A percentile compares a stretch with the other conserved stretches of the same genome.
Evolutionary conservation across 1,140 invertebrate genomes (phyloP).

Genomic region (Gonioctena quinquepunctata): DNA sequence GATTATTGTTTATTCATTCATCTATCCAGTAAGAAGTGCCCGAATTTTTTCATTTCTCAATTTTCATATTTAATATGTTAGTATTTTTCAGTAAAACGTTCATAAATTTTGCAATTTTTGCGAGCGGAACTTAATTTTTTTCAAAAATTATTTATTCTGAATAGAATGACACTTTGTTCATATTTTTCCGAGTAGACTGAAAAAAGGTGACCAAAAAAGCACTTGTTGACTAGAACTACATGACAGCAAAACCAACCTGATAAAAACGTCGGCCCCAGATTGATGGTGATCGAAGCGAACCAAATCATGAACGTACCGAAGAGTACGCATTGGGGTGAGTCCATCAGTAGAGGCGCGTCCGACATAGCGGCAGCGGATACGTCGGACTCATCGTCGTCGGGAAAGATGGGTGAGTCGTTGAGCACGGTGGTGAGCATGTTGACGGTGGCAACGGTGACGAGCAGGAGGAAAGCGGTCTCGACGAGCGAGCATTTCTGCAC

Average conservation of each 20-base stretch:
- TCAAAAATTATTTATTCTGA: too few relatives aligned
- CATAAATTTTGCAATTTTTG: too few relatives aligned
- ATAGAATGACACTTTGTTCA: too few relatives aligned
- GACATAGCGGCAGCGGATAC: conserved; percentile 65
- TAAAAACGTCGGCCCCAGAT: conserved; percentile 88
- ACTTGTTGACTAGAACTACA: too few relatives aligned
- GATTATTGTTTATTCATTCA: too few relatives aligned
- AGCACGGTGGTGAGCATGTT: conserved; percentile 89
- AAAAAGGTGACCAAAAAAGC: too few relatives aligned
- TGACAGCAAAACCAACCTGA: conserved; percentile 60
- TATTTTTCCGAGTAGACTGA: too few relatives aligned
- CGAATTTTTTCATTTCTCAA: too few relatives aligned
- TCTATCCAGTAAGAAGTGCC: too few relatives aligned
- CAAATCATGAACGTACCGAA: conserved; percentile 93
- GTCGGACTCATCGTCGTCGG: conserved; percentile 75
- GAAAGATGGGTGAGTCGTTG: conserved; percentile 87
- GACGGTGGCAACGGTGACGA: conserved; percentile 86
- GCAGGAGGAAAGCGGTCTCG: conserved; percentile 85
- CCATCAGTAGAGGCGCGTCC: conserved; percentile 49
- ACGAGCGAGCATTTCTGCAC: conserved; percentile 87
- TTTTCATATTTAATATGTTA: too few relatives aligned
- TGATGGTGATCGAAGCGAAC: conserved; percentile 88
- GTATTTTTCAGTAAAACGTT: too few relatives aligned
- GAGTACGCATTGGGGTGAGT: conserved; percentile 75
- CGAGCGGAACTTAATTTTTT: too few relatives aligned